Conservation (phyloP, 1,140 invertebrate genomes). For the Bombus haemorrhoidalis region DNA sequence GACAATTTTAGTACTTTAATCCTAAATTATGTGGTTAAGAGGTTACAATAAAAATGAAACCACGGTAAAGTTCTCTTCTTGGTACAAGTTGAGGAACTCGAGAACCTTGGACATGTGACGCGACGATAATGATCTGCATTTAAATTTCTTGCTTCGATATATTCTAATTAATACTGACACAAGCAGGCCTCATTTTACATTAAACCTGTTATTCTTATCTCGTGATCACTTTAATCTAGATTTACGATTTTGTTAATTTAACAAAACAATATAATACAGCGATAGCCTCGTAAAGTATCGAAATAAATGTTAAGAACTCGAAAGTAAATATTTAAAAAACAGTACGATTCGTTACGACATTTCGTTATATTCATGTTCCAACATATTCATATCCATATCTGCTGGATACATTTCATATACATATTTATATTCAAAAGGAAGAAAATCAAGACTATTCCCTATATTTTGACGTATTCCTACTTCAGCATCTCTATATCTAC, state of each 20-base stretch:
- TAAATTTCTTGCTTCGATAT: conserved; percentile 7
- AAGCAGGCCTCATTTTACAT: no score
- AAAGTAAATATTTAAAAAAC: neutral
- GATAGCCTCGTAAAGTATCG: neutral
- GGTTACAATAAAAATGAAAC: neutral
- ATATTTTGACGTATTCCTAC: no score
- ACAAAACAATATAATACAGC: neutral
- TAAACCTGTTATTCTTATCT: neutral
- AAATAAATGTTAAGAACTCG: neutral
- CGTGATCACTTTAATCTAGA: neutral
- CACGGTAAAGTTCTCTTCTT: neutral
- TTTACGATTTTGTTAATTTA: neutral
- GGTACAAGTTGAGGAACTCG: neutral
- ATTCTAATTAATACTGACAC: neutral
- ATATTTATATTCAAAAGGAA: no score
- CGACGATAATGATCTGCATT: conserved; percentile 1
- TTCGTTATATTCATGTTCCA: no score
- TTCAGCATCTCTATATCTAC: no score
- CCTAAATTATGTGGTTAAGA: neutral
- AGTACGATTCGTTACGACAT: neutral
- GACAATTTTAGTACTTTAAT: neutral
- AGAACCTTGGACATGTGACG: neutral
- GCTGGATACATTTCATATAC: no score
- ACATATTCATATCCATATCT: no score
- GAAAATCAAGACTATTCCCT: no score